phyloP scores from a whole-genome alignment of 2,113 vertebrate species.

The Neopipo cinnamomea region DNA sequence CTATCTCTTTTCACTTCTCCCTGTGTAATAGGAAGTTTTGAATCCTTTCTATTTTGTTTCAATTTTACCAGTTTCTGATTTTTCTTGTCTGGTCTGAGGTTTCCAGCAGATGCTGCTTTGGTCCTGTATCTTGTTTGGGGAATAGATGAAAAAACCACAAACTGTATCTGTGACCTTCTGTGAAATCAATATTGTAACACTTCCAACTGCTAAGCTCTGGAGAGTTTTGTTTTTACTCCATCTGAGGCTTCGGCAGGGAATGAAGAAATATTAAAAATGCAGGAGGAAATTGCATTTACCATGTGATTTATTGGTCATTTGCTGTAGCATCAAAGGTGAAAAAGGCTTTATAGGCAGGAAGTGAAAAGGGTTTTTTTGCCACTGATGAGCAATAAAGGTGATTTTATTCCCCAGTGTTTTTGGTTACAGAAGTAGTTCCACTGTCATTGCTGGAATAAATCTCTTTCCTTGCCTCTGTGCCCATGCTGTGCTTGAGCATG shows the following conservation, averaged over 20 bases:
- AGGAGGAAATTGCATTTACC: slow-evolving; percentile 23
- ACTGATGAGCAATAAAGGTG: not conserved
- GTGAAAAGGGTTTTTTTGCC: not conserved
- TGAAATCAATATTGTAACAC: not conserved
- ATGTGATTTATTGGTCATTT: slow-evolving; percentile 4
- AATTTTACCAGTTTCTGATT: not conserved
- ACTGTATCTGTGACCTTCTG: not conserved
- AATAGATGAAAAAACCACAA: not conserved
- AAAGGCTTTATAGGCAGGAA: slow-evolving; percentile 8
- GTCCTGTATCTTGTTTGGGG: not conserved
- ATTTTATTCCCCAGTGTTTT: slow-evolving; percentile 16
- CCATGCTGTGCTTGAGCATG: not conserved
- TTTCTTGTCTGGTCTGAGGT: not conserved
- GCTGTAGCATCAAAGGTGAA: slow-evolving; percentile 3
- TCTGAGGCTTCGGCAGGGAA: not conserved
- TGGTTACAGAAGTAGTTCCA: slow-evolving; percentile 3
- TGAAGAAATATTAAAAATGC: slow-evolving; percentile 50
- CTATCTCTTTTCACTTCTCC: not conserved
- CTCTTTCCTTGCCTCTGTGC: not conserved
- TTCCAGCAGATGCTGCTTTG: not conserved
- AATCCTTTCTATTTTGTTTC: not conserved
- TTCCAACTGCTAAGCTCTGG: not conserved
- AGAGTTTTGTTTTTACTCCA: not conserved
- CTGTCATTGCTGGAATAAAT: slow-evolving; percentile 40
- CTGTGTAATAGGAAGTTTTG: not conserved